Base-by-base conservation (phyloP, 2,888 invertebrate genomes). In the Ormyrus labotus region DNA sequence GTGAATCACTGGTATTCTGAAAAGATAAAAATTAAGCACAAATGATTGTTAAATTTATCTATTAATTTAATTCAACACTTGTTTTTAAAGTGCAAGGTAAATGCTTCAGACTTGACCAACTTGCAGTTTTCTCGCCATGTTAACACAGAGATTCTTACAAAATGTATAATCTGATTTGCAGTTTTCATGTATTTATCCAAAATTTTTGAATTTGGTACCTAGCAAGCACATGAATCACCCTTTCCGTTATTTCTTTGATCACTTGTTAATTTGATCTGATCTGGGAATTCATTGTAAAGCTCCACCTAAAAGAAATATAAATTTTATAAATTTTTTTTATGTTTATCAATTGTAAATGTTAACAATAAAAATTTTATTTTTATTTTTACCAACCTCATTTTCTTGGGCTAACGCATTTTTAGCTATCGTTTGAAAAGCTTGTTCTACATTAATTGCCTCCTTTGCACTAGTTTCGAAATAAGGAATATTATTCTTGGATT, bases 391-490 rank as follows among this genome's bases (percentile, higher is more conserved):
- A 84, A 95, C 95, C 92, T 97, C 97, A 84, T 94, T 95, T 90
- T 96, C 96, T 91, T 97, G 97, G 70, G 98, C 98, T 87, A 99
- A 92, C 69, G 99, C 99, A 92, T 98, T 98, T 90, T 98, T 96
- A 79, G 99, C 99, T 91, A 99, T 99, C 83, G 98, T 98, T 92
- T 98, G 96, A 93, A 99, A 99, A 86, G 99, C 99, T 92, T 98
- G 96, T 92, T 99, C 99, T 78, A 99, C 99, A 91, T 99, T 99
- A 85, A 98, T 95, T 81, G 98, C 99, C 91, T 99, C 99, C 92
- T 99, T 99, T 87, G 99, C 99, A 91, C 98, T 98, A 73, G 99
- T 99, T 93, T 99, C 99, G 91, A 98, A 99, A 91, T 99, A 99
- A 65, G 99, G 99, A 90, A 99, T 98, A 92, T 97, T 97, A 91